Evolutionary conservation across 2,113 vertebrate species (phyloP), one percentile per base, ranked within the genome.

Genomic region (Daboia siamensis): DNA sequence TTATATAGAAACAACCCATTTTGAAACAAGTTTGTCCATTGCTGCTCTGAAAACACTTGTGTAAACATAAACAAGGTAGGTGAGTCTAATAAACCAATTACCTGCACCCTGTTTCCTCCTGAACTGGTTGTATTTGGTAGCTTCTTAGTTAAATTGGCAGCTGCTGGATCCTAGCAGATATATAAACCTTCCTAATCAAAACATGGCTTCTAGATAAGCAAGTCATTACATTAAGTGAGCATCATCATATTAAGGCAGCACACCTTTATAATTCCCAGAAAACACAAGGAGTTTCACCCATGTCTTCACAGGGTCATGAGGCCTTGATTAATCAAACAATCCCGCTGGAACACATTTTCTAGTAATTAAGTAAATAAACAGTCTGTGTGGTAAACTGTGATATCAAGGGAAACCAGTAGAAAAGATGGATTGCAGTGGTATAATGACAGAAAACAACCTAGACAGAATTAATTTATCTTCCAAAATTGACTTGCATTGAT

Each of bases 61-160:
- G 74, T 94, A 95, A 95, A 85, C 90, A 94, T 46, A 7, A 52
- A 3, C 54, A 26, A 88, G 88, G 52, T 56, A 91, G 92, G 69
- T 91, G 74, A 93, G 64, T 91, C 48, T 95, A 97, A 95, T 90
- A 94, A 95, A 94, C 85, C 91, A 93, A 61, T 90, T 94, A 61
- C 64, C 61, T 90, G 87, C 54, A 33, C 88, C 33, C 44, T 39
- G 15, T 52, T 86, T 93, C 88, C 55, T 93, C 88, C 85, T 24
- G 69, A 90, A 94, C 94, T 93, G 90, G 90, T 39, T 92, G 69
- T 93, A 90, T 29, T 87, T 24, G 51, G n/a, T 33, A 54, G 15
- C 44, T 94, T 61, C 44, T 93, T 87, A 84, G 54, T 80, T 85
- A 59, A 61, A 93, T 87, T 88, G 91, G 87, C 93, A 89, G 57